These are phyloP conservation scores for Takifugu bimaculatus DNA, from an alignment of 2,113 vertebrate genomes.

Conservation along the genomic window DNA sequence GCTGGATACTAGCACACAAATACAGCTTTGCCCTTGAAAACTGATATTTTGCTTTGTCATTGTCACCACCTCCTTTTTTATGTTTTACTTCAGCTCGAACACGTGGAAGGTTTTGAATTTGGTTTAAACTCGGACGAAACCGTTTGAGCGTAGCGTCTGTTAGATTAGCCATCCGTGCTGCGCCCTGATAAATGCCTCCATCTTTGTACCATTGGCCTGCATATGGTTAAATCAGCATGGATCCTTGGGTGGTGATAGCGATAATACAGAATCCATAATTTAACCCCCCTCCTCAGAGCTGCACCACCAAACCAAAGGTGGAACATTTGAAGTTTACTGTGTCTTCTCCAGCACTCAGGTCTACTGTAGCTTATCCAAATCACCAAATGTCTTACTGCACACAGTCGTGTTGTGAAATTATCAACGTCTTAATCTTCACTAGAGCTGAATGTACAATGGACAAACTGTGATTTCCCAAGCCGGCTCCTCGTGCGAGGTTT, in stretches of 20 bases:
- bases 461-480: conserved; percentile 67
- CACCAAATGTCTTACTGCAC: conserved; percentile 75
- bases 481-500: conserved; percentile 39
- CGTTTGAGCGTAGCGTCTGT: conserved; percentile 8
- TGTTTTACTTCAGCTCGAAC: conserved; percentile 2
- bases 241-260: conserved; percentile 23
- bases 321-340: conserved; percentile 51
- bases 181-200: background rate
- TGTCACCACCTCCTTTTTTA: conserved; percentile 7
- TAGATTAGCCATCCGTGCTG: conserved; percentile 1
- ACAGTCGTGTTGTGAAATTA: conserved; percentile 56
- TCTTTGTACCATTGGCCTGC: conserved; percentile 14
- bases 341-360: conserved; percentile 66
- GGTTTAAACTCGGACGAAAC: conserved; percentile 20
- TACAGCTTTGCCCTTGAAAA: too few relatives aligned
- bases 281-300: conserved; percentile 16
- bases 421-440: conserved; percentile 74
- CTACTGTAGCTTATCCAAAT: conserved; percentile 60
- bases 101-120: background rate
- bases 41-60: conserved; percentile 1
- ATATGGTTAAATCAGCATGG: background rate
- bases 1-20: too few relatives aligned
- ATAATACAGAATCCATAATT: conserved; percentile 30
- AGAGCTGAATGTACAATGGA: conserved; percentile 65
- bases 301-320: conserved; percentile 39